phyloP scores from a whole-genome alignment of 2,113 vertebrate genomes.

The Caranx ignobilis region DNA sequence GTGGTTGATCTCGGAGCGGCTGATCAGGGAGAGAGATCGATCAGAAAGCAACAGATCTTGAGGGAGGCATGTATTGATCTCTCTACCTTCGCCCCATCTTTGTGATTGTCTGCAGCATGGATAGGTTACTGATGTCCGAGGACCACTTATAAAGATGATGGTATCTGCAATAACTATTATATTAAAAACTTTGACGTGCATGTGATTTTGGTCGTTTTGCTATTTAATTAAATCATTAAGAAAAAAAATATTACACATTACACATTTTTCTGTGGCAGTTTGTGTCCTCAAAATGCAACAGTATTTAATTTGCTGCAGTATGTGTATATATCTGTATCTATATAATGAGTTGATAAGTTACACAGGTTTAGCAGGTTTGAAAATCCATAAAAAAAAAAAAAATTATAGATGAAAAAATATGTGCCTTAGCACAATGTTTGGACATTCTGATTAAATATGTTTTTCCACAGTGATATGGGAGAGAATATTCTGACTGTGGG shows the following conservation, averaged over 20 bases:
- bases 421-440: background rate
- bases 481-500: background rate
- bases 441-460: background rate
- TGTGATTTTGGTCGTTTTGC: background rate
- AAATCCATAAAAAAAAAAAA: background rate
- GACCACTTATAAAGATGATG: conserved; percentile 57
- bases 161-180: conserved; percentile 48
- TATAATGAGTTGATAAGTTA: too few relatives aligned
- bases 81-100: conserved; percentile 70
- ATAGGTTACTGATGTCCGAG: conserved; percentile 72
- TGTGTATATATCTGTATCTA: too few relatives aligned
- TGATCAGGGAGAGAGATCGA: conserved; percentile 78
- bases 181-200: conserved; percentile 34
- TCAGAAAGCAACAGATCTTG: conserved; percentile 82
- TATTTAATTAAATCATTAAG: background rate
- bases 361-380: background rate
- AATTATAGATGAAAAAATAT: background rate
- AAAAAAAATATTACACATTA: background rate
- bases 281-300: background rate
- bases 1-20: conserved; percentile 69
- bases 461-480: background rate
- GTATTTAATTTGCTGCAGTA: too few relatives aligned
- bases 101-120: conserved; percentile 77
- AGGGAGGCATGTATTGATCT: conserved; percentile 80
- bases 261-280: background rate